Evolutionary conservation across 1,140 invertebrate genomes (phyloP), one percentile per base, ranked within the genome.

Genomic region (Sminthurides bifidus): DNA sequence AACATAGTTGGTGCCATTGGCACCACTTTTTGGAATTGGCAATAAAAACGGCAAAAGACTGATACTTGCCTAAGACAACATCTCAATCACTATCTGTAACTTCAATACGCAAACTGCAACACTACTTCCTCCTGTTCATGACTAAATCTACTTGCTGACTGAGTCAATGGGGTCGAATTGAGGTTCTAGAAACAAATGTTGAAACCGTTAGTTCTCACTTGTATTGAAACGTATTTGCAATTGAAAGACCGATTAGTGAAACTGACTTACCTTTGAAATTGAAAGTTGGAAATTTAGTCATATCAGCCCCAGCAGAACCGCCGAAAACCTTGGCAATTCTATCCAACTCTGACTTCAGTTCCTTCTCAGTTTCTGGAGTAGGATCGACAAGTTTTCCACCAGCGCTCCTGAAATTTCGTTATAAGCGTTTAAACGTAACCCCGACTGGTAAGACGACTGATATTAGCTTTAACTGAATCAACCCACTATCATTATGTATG

Each of bases 231-330:
- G 8, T 8, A 35, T 10, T 35, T 35, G 17, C 19, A 33, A 33
- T 33, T 33, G 33, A 10, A 35, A 35, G 33, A 10, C n/a, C n/a
- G n/a, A 44, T 6, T 49, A 24, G 15, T 41, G 4, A 44, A 29
- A 15, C 17, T 15, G 1, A 8, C 26, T 54, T 58, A 60, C 72
- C 84, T 55, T 76, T 71, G 64, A 91, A 94, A 66, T 81, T 83
- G 66, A 92, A 85, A 15, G 76, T 70, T 10, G 92, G 92, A 71
- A 95, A 93, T 69, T 89, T 77, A 6, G 83, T 84, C 82, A 93
- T 87, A 68, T 94, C 87, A 24, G 77, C 75, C 51, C 83, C 84
- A 41, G 74, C 65, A 38, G 75, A 80, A 66, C 83, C 87, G 43
- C 85, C 85, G 72, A 75, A 93, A 56, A 83, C 80, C 65, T 78